These are phyloP conservation scores for Odontamblyopus rebecca DNA, from an alignment of 2,797 vertebrate species.

Conservation along the genomic window DNA sequence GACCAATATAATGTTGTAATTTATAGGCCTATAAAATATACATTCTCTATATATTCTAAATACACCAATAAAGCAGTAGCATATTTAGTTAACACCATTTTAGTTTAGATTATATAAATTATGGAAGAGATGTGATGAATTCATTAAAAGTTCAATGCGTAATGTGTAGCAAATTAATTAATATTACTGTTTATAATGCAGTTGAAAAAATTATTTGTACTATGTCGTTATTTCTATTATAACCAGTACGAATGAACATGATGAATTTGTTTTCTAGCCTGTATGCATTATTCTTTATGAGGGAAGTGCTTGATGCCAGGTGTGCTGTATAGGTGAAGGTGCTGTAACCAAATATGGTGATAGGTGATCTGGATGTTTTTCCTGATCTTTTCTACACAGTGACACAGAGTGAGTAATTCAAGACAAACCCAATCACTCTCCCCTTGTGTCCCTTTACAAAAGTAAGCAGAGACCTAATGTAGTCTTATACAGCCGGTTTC, in stretches of 20 bases:
- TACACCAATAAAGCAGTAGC: background rate
- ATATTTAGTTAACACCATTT: background rate
- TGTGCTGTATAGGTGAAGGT: conserved; percentile 1
- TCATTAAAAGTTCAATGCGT: too few relatives aligned
- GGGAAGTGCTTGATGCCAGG: background rate
- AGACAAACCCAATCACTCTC: conserved; percentile 11
- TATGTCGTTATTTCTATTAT: background rate
- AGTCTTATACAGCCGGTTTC: background rate
- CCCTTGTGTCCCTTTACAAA: background rate
- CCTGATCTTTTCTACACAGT: conserved; percentile 13
- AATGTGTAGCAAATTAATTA: background rate
- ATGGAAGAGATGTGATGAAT: too few relatives aligned
- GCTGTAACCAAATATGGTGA: conserved; percentile 28
- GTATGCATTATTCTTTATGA: background rate
- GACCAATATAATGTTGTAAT: conserved; percentile 7
- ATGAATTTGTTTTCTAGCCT: background rate
- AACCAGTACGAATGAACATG: background rate
- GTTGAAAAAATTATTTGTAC: background rate
- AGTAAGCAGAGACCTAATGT: conserved; percentile 6
- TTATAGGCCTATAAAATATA: too few relatives aligned
- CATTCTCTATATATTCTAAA: too few relatives aligned
- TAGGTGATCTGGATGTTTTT: conserved; percentile 38
- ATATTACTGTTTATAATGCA: background rate
- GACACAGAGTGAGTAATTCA: conserved; percentile 30
- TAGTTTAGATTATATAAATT: too few relatives aligned